Conservation (phyloP, 2,797 vertebrate species). For the Aotus griseimembra region DNA sequence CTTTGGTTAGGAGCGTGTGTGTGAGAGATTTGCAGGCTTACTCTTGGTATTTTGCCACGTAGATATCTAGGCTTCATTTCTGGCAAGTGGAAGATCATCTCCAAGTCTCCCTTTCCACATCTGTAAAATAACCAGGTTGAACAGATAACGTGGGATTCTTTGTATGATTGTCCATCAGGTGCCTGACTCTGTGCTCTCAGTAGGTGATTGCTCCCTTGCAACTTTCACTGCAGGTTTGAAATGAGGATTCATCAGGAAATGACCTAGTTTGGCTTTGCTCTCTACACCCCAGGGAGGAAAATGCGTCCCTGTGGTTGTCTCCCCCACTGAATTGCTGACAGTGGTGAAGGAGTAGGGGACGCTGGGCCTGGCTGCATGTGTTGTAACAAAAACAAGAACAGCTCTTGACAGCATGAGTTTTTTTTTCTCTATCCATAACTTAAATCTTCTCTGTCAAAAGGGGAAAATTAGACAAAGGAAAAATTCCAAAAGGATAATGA, state of each 20-base stretch:
- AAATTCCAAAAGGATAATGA: slow-evolving; percentile 40
- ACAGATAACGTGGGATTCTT: neutral
- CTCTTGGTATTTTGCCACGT: neutral
- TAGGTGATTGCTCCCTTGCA: neutral
- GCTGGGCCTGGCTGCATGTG: neutral
- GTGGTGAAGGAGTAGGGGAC: neutral
- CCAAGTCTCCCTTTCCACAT: neutral
- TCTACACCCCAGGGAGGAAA: neutral
- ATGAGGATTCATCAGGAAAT: neutral
- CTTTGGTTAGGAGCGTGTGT: neutral
- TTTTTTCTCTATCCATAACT: slow-evolving; percentile 36
- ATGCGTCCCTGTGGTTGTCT: neutral
- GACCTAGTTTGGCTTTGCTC: slow-evolving; percentile 32
- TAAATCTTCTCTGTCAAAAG: slow-evolving; percentile 56
- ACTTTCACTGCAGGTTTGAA: slow-evolving; percentile 4
- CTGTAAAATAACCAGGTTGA: neutral
- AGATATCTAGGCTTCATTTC: neutral
- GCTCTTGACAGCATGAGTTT: slow-evolving; percentile 13
- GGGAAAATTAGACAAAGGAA: slow-evolving; percentile 61
- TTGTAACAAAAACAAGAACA: slow-evolving; percentile 45
- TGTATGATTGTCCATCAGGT: neutral
- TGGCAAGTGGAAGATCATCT: neutral
- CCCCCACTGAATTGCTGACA: neutral
- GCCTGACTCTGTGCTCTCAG: neutral
- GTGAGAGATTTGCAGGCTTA: neutral